Conservation (phyloP, 2,113 vertebrate genomes). For the Microtus ochrogaster region DNA sequence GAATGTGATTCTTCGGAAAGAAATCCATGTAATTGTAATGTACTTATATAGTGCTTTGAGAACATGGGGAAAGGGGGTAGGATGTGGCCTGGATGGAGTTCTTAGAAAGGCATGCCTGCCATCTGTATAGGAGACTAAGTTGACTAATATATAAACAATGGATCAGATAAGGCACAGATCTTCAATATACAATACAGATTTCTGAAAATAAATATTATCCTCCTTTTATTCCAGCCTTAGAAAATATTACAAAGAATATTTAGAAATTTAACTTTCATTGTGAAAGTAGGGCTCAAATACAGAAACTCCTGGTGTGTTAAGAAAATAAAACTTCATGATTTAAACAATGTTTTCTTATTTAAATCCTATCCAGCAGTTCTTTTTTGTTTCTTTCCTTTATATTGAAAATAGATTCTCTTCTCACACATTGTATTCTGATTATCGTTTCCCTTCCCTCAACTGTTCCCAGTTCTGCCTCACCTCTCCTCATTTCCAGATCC, state of each 20-base stretch:
- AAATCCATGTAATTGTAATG: background rate
- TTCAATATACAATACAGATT: background rate
- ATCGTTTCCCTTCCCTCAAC: background rate
- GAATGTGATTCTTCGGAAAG: background rate
- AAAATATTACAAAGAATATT: background rate
- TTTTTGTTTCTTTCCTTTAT: background rate
- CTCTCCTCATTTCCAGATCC: too few species aligned
- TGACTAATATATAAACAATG: background rate
- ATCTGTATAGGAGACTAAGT: background rate
- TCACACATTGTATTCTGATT: background rate
- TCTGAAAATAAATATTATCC: background rate
- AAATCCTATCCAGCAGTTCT: background rate
- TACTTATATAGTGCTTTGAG: background rate
- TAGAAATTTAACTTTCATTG: background rate
- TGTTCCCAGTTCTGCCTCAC: too few species aligned
- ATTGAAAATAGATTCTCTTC: background rate
- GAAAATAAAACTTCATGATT: background rate
- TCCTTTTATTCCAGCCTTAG: background rate
- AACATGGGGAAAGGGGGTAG: background rate
- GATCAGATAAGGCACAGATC: background rate
- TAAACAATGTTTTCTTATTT: background rate
- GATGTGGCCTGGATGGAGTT: background rate
- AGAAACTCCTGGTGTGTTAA: background rate
- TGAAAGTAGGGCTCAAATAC: accelerated
- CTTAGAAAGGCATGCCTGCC: background rate